A percentile compares a stretch with the other conserved stretches of the same genome.
phyloP scores from a whole-genome alignment of 2,797 vertebrate species.

The Crocidura indochinensis region DNA sequence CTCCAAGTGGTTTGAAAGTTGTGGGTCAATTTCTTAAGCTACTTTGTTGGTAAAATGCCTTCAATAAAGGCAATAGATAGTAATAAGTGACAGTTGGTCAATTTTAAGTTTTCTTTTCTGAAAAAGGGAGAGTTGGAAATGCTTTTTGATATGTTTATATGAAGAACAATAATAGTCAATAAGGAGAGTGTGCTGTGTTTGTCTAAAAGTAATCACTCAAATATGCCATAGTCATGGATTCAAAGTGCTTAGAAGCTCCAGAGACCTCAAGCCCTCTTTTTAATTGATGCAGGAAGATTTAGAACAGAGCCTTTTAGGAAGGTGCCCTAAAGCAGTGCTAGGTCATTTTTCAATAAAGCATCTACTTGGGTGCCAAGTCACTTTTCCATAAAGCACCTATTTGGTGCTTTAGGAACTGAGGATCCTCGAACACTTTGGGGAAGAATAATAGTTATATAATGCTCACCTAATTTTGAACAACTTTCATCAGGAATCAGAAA shows the following conservation, averaged over 20 bases:
- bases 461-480: background rate
- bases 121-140: background rate
- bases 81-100: constrained; percentile 40
- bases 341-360: constrained; percentile 37
- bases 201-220: background rate
- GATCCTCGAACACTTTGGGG: background rate
- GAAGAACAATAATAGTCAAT: constrained; percentile 2
- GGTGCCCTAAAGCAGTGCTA: background rate
- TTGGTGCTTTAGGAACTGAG: background rate
- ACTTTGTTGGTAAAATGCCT: constrained; percentile 28
- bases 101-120: constrained; percentile 56
- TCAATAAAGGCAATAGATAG: constrained; percentile 52
- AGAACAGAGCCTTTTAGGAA: background rate
- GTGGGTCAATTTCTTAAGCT: constrained; percentile 41
- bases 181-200: constrained; percentile 1
- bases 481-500: constrained; percentile 61
- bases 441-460: background rate
- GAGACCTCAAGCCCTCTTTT: background rate
- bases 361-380: background rate
- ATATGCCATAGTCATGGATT: background rate
- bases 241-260: constrained; percentile 27
- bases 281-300: background rate
- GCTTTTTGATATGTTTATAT: constrained; percentile 29
- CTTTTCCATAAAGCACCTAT: constrained; percentile 36
- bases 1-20: constrained; percentile 15